A percentile compares a stretch with the other conserved stretches of the same genome.
Evolutionary conservation across 2,113 vertebrate genomes (phyloP).

Genomic region (Girardinichthys multiradiatus): DNA sequence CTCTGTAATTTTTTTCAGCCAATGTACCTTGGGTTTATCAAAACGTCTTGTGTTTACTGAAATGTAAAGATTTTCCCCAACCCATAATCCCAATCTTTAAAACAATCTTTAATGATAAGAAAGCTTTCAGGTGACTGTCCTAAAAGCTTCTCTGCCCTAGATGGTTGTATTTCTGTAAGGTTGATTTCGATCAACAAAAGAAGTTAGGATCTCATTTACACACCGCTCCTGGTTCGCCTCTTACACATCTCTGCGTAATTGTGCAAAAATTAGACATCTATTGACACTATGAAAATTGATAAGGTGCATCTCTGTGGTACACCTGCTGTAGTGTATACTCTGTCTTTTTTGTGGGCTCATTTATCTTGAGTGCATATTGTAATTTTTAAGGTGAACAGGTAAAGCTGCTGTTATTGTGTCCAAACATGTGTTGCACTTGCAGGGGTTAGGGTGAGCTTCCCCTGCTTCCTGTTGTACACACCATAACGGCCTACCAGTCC

Average conservation of each 20-base stretch:
- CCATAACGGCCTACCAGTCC: slow-evolving; percentile 42
- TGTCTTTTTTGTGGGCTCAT: not conserved
- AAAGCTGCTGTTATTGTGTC: not conserved
- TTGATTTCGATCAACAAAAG: not conserved
- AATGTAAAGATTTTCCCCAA: too few relatives aligned
- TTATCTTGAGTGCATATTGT: not conserved
- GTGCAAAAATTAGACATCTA: not conserved
- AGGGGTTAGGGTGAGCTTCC: slow-evolving; percentile 17
- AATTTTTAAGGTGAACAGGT: not conserved
- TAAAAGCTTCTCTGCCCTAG: too few relatives aligned
- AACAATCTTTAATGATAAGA: too few relatives aligned
- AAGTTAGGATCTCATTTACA: not conserved
- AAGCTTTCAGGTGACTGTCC: too few relatives aligned
- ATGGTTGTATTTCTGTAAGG: not conserved
- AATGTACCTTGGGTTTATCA: too few relatives aligned
- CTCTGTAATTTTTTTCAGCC: not conserved
- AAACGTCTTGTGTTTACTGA: too few relatives aligned
- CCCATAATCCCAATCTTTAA: too few relatives aligned
- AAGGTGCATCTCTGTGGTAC: not conserved
- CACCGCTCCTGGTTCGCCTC: too few relatives aligned
- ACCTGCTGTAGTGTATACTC: not conserved
- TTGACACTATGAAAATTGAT: not conserved
- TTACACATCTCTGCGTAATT: not conserved
- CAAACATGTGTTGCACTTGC: not conserved
- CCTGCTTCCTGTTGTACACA: slow-evolving; percentile 61